A percentile compares a stretch with the other conserved stretches of the same genome.
These are phyloP conservation scores for Clupea harengus DNA, from an alignment of 2,113 vertebrate species.

Conservation along the genomic window DNA sequence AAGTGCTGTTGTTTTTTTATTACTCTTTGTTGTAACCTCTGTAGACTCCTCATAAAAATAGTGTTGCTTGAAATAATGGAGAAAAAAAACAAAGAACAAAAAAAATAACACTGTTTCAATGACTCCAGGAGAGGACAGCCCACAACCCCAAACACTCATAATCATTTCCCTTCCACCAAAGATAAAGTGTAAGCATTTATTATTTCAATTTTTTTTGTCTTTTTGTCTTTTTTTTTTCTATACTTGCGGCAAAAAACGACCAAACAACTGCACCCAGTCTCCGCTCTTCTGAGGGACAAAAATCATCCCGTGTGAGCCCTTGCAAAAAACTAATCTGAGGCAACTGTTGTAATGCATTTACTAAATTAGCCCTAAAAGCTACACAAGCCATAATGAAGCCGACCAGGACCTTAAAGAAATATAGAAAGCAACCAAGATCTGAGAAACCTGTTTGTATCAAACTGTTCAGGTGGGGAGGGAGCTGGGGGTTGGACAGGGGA, in stretches of 20 bases:
- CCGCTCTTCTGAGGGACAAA: constrained; percentile 65
- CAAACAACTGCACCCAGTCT: constrained; percentile 65
- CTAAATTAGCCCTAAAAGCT: constrained; percentile 78
- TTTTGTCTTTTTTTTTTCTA: constrained; percentile 36
- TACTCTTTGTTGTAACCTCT: constrained; percentile 58
- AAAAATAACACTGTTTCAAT: constrained; percentile 63
- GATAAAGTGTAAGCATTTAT: constrained; percentile 49
- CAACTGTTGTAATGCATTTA: constrained; percentile 74
- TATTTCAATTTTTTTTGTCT: constrained; percentile 49
- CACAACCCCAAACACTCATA: constrained; percentile 71
- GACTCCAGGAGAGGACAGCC: constrained; percentile 70
- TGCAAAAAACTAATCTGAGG: constrained; percentile 70
- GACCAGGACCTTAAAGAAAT: constrained; percentile 59
- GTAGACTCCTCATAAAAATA: constrained; percentile 78
- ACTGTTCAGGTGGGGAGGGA: background rate
- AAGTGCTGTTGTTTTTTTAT: constrained; percentile 61
- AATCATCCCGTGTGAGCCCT: constrained; percentile 68
- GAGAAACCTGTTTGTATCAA: constrained; percentile 6
- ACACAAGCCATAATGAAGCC: constrained; percentile 72
- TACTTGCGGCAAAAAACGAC: constrained; percentile 63
- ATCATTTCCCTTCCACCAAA: constrained; percentile 51
- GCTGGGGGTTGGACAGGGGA: background rate
- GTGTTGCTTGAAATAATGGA: constrained; percentile 71
- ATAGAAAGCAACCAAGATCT: constrained; percentile 65
- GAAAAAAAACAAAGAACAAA: constrained; percentile 54